These are phyloP conservation scores for Mustela lutreola DNA, from an alignment of 2,113 vertebrate species.

Conservation along the genomic window DNA sequence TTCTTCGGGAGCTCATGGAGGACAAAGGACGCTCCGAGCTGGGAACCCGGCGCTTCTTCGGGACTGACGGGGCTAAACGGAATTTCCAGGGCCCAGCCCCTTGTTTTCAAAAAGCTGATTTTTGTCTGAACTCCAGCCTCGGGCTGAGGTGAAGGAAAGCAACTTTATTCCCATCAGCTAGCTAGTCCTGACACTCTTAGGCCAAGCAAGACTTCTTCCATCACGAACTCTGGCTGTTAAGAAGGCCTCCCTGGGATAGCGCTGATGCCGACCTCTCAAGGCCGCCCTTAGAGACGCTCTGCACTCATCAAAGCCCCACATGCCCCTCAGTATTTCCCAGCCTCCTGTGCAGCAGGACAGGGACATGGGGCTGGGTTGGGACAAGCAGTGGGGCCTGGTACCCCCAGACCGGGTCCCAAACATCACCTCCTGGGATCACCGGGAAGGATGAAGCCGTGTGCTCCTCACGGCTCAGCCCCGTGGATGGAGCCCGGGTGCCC, in stretches of 20 bases:
- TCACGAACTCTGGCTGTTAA: not conserved
- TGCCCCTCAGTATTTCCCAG: not conserved
- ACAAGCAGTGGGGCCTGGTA: not conserved
- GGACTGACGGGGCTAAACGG: conserved; percentile 54
- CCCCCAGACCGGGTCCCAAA: not conserved
- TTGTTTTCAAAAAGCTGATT: not conserved
- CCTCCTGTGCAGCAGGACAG: not conserved
- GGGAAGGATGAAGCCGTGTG: not conserved
- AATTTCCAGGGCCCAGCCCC: conserved; percentile 65
- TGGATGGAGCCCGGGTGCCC: not conserved
- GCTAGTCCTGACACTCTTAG: not conserved
- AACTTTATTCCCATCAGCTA: not conserved
- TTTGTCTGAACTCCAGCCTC: conserved; percentile 32
- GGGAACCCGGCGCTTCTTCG: conserved; percentile 46
- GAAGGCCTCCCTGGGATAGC: not conserved
- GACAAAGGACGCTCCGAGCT: conserved; percentile 70
- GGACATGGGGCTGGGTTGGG: not conserved
- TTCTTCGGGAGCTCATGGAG: conserved; percentile 59
- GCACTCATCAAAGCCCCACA: not conserved
- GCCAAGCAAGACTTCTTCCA: not conserved
- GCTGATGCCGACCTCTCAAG: not conserved
- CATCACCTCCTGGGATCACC: fast-evolving
- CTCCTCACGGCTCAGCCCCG: not conserved
- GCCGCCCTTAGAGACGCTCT: not conserved
- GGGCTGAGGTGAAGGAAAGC: not conserved